Percentiles rank a stretch among this genome's conserved stretches.
These are phyloP conservation scores for Ophioderma brevispina DNA, from an alignment of 35 echinoderm and acorn worm species.

Conservation along the genomic window DNA sequence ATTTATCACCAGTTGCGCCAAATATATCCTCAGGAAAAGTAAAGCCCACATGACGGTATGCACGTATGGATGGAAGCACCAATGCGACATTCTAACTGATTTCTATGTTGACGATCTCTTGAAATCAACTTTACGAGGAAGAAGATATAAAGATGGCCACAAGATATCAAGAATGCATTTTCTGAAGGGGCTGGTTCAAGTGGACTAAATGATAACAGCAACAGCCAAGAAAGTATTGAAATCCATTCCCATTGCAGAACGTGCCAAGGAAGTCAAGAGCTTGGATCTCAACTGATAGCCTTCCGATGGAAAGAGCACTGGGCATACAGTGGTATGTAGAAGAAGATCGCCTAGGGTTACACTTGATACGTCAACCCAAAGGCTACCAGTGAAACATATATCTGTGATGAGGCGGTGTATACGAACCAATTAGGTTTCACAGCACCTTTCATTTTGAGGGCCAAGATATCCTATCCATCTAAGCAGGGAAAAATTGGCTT, in stretches of 20 bases:
- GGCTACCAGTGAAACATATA: conserved; percentile 43
- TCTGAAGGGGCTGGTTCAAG: conserved; percentile 35
- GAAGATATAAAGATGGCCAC: not conserved
- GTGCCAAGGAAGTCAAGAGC: conserved; percentile 24
- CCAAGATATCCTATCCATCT: conserved; percentile 59
- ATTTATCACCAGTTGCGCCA: conserved; percentile 68
- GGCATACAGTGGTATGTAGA: conserved; percentile 56
- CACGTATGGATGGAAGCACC: not conserved
- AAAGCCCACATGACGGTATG: conserved; percentile 21
- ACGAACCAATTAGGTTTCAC: conserved; percentile 59
- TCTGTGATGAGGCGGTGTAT: conserved; percentile 45
- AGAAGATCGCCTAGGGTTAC: conserved; percentile 5
- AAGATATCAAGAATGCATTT: not conserved
- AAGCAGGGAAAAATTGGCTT: conserved; percentile 32
- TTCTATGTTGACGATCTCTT: conserved; percentile 75
- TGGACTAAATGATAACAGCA: conserved; percentile 60
- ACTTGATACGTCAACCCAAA: not conserved
- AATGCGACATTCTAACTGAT: conserved; percentile 12
- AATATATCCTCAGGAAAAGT: conserved; percentile 41
- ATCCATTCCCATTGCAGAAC: conserved; percentile 30
- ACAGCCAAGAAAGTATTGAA: conserved; percentile 38
- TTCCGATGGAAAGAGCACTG: conserved; percentile 51
- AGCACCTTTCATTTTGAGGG: conserved; percentile 26
- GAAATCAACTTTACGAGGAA: conserved; percentile 36
- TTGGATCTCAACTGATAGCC: conserved; percentile 33